Conservation (phyloP, 1,140 invertebrate genomes). For the Drosophila albomicans region DNA sequence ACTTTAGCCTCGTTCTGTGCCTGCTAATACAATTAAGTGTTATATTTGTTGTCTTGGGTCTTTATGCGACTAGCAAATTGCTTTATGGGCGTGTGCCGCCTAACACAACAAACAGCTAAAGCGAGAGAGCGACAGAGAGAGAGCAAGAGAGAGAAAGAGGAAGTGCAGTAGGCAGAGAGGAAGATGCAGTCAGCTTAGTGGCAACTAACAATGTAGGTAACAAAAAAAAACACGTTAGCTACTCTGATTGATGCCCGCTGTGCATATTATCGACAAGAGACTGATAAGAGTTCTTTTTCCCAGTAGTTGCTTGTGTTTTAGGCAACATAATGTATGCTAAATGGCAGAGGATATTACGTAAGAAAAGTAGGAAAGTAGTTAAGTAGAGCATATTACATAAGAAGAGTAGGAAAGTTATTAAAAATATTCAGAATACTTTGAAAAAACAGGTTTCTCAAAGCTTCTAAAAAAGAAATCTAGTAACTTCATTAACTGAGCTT, state of each 20-base stretch:
- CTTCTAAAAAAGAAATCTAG: no score
- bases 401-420: not conserved
- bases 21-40: conserved; percentile 82
- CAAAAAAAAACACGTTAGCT: not conserved
- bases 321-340: not conserved
- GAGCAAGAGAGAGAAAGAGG: not conserved
- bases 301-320: not conserved
- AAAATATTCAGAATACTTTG: no score
- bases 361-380: not conserved
- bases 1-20: not conserved
- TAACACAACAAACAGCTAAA: conserved; percentile 56
- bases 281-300: not conserved
- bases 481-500: no score
- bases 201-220: not conserved
- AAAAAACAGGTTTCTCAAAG: no score
- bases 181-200: not conserved
- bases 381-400: no score
- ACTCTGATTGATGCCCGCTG: conserved; percentile 7
- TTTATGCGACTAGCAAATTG: conserved; percentile 76
- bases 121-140: not conserved
- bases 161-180: not conserved
- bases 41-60: conserved; percentile 73
- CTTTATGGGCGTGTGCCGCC: conserved; percentile 77
- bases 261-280: conserved; percentile 5
- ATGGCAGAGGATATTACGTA: not conserved